phyloP scores from a whole-genome alignment of 2,888 invertebrate species.

The Listrodromus nycthemerus region DNA sequence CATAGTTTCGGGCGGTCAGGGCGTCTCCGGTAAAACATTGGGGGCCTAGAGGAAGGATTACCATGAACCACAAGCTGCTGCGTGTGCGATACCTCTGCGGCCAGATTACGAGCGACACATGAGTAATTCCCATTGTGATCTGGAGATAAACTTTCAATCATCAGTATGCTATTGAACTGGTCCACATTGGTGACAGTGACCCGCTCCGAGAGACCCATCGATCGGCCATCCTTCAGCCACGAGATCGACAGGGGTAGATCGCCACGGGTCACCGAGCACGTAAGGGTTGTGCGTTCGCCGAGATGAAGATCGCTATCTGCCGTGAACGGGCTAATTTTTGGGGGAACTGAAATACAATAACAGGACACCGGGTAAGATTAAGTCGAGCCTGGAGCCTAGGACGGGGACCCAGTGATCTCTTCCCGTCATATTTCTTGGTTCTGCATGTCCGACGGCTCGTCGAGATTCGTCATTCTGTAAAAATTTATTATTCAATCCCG shows the following conservation, averaged over 20 bases:
- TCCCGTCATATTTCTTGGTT: not conserved
- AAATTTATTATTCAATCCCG: not conserved
- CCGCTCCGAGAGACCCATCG: conserved; percentile 87
- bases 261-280: conserved; percentile 91
- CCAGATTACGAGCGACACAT: conserved; percentile 90
- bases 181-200: conserved; percentile 90
- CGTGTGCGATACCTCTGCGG: conserved; percentile 90
- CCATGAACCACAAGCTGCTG: conserved; percentile 92
- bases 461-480: not conserved
- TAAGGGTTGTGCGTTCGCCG: conserved; percentile 90
- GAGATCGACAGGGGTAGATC: conserved; percentile 91
- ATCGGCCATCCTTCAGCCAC: conserved; percentile 91
- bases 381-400: not conserved
- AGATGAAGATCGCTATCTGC: conserved; percentile 89
- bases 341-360: conserved; percentile 87
- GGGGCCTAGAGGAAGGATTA: conserved; percentile 86
- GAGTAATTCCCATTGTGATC: conserved; percentile 92
- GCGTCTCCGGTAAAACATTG: conserved; percentile 75
- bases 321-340: conserved; percentile 91
- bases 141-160: conserved; percentile 90
- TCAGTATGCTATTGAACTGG: conserved; percentile 91
- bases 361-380: conserved; percentile 67
- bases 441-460: not conserved
- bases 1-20: conserved; percentile 78
- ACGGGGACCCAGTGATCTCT: not conserved